Percentiles rank a stretch among this genome's conserved stretches.
phyloP scores from a whole-genome alignment of 2,113 vertebrate genomes.

The Labeo rohita region DNA sequence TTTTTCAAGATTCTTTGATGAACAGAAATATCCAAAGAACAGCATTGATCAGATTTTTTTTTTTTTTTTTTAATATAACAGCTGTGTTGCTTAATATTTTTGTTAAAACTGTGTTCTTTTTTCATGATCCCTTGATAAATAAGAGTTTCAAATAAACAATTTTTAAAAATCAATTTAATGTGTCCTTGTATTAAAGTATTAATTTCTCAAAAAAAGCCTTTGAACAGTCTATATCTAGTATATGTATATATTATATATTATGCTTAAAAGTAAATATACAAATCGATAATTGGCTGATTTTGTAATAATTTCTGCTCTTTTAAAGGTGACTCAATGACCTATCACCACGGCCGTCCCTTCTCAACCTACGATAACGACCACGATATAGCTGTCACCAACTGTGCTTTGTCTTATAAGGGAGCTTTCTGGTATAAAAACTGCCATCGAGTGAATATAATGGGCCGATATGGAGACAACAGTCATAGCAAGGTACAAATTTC shows the following conservation, averaged over 20 bases:
- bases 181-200: neutral
- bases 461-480: slow-evolving; percentile 90
- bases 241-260: no score
- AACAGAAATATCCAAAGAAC: no score
- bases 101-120: neutral
- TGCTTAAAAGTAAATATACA: neutral
- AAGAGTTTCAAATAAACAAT: neutral
- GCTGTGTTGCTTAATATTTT: no score
- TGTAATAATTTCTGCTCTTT: slow-evolving; percentile 13
- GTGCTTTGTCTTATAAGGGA: slow-evolving; percentile 95
- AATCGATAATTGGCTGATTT: neutral
- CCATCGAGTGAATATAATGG: slow-evolving; percentile 97
- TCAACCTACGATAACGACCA: slow-evolving; percentile 96
- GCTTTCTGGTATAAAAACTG: slow-evolving; percentile 99
- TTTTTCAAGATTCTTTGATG: no score
- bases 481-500: slow-evolving; percentile 89
- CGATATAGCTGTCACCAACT: slow-evolving; percentile 97
- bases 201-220: neutral
- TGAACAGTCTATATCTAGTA: neutral
- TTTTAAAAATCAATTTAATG: no score
- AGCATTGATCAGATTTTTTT: no score
- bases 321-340: slow-evolving; percentile 98
- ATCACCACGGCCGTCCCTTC: slow-evolving; percentile 92
- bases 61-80: no score
- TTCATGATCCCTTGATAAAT: neutral